Evolutionary conservation across 2,888 invertebrate genomes (phyloP).

Genomic region (Drosophila merina): DNA sequence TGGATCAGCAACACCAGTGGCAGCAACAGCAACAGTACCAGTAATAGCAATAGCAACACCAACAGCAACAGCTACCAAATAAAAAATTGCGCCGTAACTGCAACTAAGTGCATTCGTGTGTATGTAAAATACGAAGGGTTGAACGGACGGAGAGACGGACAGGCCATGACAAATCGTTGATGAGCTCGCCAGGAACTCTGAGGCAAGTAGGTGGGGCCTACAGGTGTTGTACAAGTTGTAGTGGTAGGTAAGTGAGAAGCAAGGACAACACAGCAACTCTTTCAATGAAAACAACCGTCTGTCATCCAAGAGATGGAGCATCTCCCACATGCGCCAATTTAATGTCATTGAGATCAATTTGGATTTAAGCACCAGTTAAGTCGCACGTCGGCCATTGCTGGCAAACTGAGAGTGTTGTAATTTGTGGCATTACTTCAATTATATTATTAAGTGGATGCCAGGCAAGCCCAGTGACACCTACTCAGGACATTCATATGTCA

Average conservation of each 20-base stretch:
- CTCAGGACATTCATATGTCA: conserved; percentile 31
- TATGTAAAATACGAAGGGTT: conserved; percentile 62
- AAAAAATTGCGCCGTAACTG: conserved; percentile 45
- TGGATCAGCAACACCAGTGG: conserved; percentile 55
- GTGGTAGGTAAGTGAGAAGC: neutral
- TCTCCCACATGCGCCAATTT: conserved; percentile 26
- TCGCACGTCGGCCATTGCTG: conserved; percentile 19
- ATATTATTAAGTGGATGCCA: conserved; percentile 50
- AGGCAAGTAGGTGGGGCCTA: neutral
- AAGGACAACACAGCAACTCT: neutral
- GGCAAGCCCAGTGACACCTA: conserved; percentile 30
- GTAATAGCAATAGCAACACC: conserved; percentile 30
- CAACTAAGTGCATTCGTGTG: conserved; percentile 60
- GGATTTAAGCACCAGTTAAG: conserved; percentile 29
- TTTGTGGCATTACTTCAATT: conserved; percentile 60
- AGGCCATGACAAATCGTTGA: conserved; percentile 66
- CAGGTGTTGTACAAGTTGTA: conserved; percentile 7
- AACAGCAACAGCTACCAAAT: conserved; percentile 9
- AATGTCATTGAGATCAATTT: conserved; percentile 42
- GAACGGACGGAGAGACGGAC: conserved; percentile 32
- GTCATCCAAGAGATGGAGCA: conserved; percentile 19
- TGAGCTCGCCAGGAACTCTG: conserved; percentile 43
- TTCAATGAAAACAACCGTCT: conserved; percentile 5
- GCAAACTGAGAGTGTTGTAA: conserved; percentile 38
- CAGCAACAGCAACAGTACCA: conserved; percentile 9